Evolutionary conservation across 2,113 vertebrate species (phyloP), one percentile per base, ranked within the genome.

Genomic region (Zosterops lateralis): DNA sequence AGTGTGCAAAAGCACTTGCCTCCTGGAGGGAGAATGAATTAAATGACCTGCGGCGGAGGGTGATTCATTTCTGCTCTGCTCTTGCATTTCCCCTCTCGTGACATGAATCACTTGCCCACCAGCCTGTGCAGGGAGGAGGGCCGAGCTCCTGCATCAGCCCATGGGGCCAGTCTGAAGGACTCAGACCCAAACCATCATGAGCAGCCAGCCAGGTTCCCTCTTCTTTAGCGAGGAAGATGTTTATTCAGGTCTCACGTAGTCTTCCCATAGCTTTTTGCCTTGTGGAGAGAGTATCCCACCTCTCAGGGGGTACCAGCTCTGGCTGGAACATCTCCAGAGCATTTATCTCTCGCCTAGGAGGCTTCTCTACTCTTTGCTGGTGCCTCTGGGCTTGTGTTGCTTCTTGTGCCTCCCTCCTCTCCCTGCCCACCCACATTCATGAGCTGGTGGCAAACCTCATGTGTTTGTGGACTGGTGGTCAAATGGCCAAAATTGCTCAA

Each of bases 11-110:
- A 94, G 31, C 3, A 5, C 80, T 96, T 87, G 28, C 45, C 83
- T 95, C 88, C 84, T 79, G 85, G 79, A 94, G 94, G 89, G 74
- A 95, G 76, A 77, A 87, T 75, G 88, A 83, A 95, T 95, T 94
- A 89, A 91, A 94, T 91, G 91, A 80, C 88, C 88, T 84, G 80
- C 2, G 2, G 91, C 4, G 0, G 36, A 89, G 81, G 68, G 42
- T 94, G 91, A 96, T 93, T 93, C 65, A 89, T 95, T 91, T 79
- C 50, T 81, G 42, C 67, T 81, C 76, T 31, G 77, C 57, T 93
- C 71, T 85, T 40, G n/a, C 56, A 7, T 61, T 90, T 89, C 29
- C 21, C n/a, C 42, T 94, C 78, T 45, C 3, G 9, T 70, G 77
- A 45, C 31, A 79, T 82, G 92, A 89, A 88, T 94, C 66, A 79